These are phyloP conservation scores for Bombus confusus DNA, from an alignment of 1,140 invertebrate genomes.

Conservation along the genomic window DNA sequence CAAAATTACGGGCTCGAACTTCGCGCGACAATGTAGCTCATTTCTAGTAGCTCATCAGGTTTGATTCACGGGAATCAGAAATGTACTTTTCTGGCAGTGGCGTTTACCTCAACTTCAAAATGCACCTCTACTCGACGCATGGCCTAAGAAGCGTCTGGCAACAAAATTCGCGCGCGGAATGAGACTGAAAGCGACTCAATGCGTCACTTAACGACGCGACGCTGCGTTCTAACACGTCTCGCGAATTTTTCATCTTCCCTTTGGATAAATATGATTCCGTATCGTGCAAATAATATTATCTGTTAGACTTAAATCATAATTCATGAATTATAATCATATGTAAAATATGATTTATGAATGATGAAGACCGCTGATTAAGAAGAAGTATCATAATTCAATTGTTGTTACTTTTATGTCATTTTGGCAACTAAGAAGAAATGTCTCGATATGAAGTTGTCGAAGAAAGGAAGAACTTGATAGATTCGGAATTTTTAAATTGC, in stretches of 20 bases:
- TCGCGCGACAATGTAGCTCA: conserved; percentile 39
- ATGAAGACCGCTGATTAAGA: no score
- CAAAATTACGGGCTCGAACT: conserved; percentile 25
- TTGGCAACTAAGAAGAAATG: no score
- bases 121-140: neutral
- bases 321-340: no score
- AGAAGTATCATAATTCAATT: no score
- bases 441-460: no score
- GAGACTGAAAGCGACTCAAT: neutral
- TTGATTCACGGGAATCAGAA: conserved; percentile 50
- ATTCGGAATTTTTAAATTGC: neutral
- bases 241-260: neutral
- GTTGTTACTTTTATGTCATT: no score
- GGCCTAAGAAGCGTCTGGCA: conserved; percentile 31
- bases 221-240: neutral
- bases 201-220: neutral
- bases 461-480: no score
- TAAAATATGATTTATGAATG: no score
- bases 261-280: no score
- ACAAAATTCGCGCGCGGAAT: conserved; percentile 11
- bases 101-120: conserved; percentile 23
- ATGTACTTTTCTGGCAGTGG: conserved; percentile 12
- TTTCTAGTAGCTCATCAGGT: conserved; percentile 51
- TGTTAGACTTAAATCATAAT: no score
- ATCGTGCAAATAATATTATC: no score